These are phyloP conservation scores for Amblyjoppa fuscipennis DNA, from an alignment of 2,888 invertebrate species.

Conservation along the genomic window DNA sequence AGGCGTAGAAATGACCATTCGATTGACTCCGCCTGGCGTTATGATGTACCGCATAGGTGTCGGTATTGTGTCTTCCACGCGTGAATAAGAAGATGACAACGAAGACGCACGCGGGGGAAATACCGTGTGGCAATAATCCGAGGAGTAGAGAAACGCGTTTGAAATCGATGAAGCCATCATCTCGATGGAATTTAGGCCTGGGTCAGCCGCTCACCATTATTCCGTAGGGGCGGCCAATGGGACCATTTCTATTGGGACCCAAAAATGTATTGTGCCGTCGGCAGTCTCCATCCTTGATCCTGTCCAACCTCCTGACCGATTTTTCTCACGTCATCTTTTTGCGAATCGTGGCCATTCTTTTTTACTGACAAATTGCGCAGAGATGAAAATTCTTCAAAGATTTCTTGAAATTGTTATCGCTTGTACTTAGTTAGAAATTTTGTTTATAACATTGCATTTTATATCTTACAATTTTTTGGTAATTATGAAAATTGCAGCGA, in stretches of 20 bases:
- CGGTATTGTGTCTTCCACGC: background rate
- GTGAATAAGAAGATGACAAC: background rate
- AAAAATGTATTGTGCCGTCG: constrained; percentile 31
- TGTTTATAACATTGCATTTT: too few species aligned
- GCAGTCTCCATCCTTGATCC: background rate
- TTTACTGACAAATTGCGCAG: background rate
- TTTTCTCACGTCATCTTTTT: background rate
- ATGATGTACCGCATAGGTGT: too few species aligned
- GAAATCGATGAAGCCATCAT: constrained; percentile 72
- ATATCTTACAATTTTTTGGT: too few species aligned
- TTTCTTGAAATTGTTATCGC: background rate
- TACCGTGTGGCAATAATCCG: constrained; percentile 69
- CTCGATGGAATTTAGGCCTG: constrained; percentile 76
- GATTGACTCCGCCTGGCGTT: background rate
- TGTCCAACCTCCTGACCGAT: background rate
- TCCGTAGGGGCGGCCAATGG: background rate
- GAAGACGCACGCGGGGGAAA: constrained; percentile 15
- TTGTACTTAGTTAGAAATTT: too few species aligned
- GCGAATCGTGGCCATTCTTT: background rate
- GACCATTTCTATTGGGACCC: constrained; percentile 17
- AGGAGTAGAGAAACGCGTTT: constrained; percentile 41
- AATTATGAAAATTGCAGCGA: too few species aligned
- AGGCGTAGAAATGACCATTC: background rate
- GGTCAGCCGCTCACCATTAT: constrained; percentile 68
- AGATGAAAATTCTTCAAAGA: background rate